Base-by-base conservation (phyloP, 2,113 vertebrate species). In the Erythrocercus mccallii region DNA sequence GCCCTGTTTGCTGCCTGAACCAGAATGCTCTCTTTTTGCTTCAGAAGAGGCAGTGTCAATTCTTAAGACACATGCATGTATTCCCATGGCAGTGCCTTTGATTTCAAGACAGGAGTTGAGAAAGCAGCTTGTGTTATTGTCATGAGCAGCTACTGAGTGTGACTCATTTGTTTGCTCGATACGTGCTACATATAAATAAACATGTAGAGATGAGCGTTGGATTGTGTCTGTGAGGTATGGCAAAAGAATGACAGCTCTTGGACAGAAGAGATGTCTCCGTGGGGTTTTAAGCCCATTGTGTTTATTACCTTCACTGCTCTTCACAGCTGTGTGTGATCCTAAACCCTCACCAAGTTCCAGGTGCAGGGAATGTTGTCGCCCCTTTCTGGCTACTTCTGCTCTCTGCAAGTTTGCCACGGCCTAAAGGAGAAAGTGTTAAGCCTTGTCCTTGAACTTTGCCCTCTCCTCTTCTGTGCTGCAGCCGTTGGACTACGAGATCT, bases 401-500 rank as follows among this genome's bases (percentile, higher is more conserved):
- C 44, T 14, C 65, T 73, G 19, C 13, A 18, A n/a, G 7, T 56
- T 61, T 81, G 37, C 65, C 10, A 0, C 3, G 30, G 18, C 24
- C 35, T 71, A 12, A 35, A 83, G 22, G 22, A 9, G 40, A n/a
- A 71, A 30, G 5, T 2, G 2, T 12, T 25, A 19, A 42, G 6
- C 20, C 1, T 18, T 51, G 20, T 12, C 28, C 47, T 56, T 78
- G 25, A 27, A 9, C 61, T 33, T 48, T 22, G 0, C 23, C 31
- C 31, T 90, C 42, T 94, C 45, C 21, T 40, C 20, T 40, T 11
- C 9, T 94, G 4, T 48, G 12, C 95, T 93, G 8, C 98, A 99
- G 99, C 98, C 99, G 68, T 95, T 99, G 66, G 99, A 99, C 95
- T 99, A 99, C 1, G 99, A 99, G 97, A 98, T 98, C 61, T 98